phyloP scores from a whole-genome alignment of 2,888 invertebrate genomes.

The Zeuzera pyrina region DNA sequence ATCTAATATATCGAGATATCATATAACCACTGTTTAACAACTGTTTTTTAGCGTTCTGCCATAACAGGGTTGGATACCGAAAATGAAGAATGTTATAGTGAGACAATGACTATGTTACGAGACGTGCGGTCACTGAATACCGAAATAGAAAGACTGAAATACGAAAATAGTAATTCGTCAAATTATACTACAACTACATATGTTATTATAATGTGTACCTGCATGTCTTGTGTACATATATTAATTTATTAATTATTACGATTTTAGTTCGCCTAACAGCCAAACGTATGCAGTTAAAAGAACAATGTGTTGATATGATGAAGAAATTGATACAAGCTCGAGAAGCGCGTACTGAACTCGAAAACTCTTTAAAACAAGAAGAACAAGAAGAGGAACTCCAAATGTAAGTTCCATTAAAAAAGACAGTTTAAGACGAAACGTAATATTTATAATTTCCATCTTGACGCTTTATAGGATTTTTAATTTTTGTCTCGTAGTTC shows the following conservation, averaged over 20 bases:
- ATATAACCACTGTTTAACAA: no score
- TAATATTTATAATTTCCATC: background rate
- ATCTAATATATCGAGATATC: no score
- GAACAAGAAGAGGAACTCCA: conserved; percentile 26
- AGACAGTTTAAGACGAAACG: no score
- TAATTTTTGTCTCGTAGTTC: no score
- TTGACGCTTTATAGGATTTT: no score
- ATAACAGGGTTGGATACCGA: conserved; percentile 43
- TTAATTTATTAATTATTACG: background rate
- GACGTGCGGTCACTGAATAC: conserved; percentile 33
- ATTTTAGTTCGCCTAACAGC: conserved; percentile 39
- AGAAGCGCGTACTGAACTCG: conserved; percentile 22
- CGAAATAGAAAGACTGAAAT: conserved; percentile 35
- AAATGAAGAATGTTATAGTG: conserved; percentile 39
- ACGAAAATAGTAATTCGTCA: conserved; percentile 36
- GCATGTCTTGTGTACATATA: no score
- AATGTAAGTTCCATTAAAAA: conserved; percentile 37
- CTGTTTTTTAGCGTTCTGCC: conserved; percentile 28
- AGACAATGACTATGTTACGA: conserved; percentile 32
- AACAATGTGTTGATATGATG: conserved; percentile 34
- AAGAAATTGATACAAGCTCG: conserved; percentile 25
- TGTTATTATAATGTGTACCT: no score
- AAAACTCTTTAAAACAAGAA: conserved; percentile 25
- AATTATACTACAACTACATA: no score
- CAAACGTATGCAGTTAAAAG: conserved; percentile 40